Evolutionary conservation across 2,888 invertebrate genomes (phyloP), one percentile per base, ranked within the genome.

Genomic region (Hyalella azteca): DNA sequence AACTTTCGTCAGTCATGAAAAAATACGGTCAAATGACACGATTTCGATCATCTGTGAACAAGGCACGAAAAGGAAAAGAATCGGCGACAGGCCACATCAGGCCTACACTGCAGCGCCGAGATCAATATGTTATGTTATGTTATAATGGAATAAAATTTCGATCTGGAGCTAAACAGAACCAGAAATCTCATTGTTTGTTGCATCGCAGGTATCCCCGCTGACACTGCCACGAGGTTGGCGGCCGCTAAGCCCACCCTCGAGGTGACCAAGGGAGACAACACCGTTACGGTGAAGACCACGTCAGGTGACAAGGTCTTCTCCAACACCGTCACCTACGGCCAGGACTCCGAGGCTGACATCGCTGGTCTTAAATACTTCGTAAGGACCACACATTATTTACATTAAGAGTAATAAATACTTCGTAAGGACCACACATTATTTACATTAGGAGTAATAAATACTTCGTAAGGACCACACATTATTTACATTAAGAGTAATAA

Each of bases 301-400:
- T 77, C 78, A 2, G 80, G 80, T 11, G 82, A 82, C 54, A 82
- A 82, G 82, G 73, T 32, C 49, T 82, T 80, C 66, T 78, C 80
- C 59, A 82, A 82, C 80, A 80, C 77, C 54, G 54, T 82, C 78
- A 66, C 36, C 29, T 76, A 78, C 36, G 82, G 82, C 40, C 19
- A 80, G 32, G 82, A 78, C 29, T 82, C 82, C 54, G 78, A 75
- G 60, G 66, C 78, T 26, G 39, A 45, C 7, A 73, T 82, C 15
- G 78, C 80, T 15, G 80, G 82, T 26, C 9, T 75, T 29, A 26
- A 75, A n/a, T 75, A 75, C 75, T 41, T n/a, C 40, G 75, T 75
- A 45, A 75, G 75, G 7, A 36, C 7, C 1, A 36, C 22, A 3
- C 22, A 7, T n/a, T 32, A 36, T n/a, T 73, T 36, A 32, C n/a